Evolutionary conservation across 1,140 invertebrate species (phyloP).

Genomic region (Euschistus heros): DNA sequence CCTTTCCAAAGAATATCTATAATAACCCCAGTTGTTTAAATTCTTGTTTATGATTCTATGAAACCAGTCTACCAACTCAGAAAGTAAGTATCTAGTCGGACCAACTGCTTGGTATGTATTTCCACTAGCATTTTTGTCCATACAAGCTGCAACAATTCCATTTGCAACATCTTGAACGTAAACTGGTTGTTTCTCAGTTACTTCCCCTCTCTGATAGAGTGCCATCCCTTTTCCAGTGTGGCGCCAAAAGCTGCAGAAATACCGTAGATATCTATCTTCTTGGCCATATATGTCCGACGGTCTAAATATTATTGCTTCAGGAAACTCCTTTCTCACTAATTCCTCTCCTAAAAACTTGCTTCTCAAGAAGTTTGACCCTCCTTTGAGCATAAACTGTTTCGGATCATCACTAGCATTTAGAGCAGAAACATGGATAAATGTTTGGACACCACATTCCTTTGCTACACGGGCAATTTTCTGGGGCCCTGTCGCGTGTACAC

Average conservation of each 20-base stretch:
- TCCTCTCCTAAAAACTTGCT: slow-evolving; percentile 74
- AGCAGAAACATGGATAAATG: slow-evolving; percentile 74
- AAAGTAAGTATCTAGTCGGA: slow-evolving; percentile 68
- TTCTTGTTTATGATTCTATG: slow-evolving; percentile 57
- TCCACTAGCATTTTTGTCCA: slow-evolving; percentile 65
- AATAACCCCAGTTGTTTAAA: slow-evolving; percentile 47
- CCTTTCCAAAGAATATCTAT: slow-evolving; percentile 55
- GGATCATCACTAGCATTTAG: slow-evolving; percentile 59
- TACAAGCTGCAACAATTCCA: slow-evolving; percentile 69
- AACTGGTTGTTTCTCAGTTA: slow-evolving; percentile 86
- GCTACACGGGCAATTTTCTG: slow-evolving; percentile 61
- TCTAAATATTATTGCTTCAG: slow-evolving; percentile 85
- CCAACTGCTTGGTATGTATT: slow-evolving; percentile 79
- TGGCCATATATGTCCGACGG: slow-evolving; percentile 87
- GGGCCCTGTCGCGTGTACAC: slow-evolving; percentile 68
- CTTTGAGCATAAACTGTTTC: slow-evolving; percentile 39
- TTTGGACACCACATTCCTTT: slow-evolving; percentile 65
- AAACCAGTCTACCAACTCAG: slow-evolving; percentile 70
- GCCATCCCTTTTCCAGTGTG: slow-evolving; percentile 44
- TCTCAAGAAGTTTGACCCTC: slow-evolving; percentile 55
- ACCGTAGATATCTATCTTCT: slow-evolving; percentile 69
- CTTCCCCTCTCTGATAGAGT: slow-evolving; percentile 72
- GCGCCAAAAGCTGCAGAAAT: slow-evolving; percentile 34
- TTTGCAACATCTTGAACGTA: slow-evolving; percentile 77
- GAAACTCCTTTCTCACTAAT: slow-evolving; percentile 87